These are phyloP conservation scores for Ctenoplectra terminalis DNA, from an alignment of 1,140 invertebrate species.

Conservation along the genomic window DNA sequence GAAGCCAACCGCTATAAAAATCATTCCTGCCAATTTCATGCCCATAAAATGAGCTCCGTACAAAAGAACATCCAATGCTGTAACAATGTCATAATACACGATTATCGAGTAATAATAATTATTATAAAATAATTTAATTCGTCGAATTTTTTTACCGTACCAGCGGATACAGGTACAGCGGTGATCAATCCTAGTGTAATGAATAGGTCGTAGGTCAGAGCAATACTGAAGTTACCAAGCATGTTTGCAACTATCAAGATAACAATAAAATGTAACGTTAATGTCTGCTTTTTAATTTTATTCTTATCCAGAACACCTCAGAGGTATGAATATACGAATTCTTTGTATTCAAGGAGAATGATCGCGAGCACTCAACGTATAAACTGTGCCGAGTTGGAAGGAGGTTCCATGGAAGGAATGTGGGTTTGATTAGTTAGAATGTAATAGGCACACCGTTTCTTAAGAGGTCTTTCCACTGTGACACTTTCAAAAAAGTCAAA, in stretches of 20 bases:
- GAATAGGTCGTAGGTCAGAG: conserved; percentile 95
- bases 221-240: conserved; percentile 94
- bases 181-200: conserved; percentile 95
- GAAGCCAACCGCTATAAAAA: conserved; percentile 95
- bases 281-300: background rate
- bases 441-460: too few species aligned
- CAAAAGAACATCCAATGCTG: conserved; percentile 93
- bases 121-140: background rate
- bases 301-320: background rate
- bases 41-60: conserved; percentile 94
- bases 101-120: background rate
- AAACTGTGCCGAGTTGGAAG: too few species aligned
- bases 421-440: too few species aligned
- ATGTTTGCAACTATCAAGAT: conserved; percentile 93
- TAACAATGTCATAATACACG: conserved; percentile 59
- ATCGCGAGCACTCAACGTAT: too few species aligned
- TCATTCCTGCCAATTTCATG: conserved; percentile 96
- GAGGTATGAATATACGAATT: background rate
- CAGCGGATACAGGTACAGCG: conserved; percentile 95
- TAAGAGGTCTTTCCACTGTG: too few species aligned
- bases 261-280: background rate
- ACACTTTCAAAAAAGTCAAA: too few species aligned
- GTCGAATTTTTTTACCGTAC: conserved; percentile 84
- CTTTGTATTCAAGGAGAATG: too few species aligned
- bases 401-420: too few species aligned